Base-by-base conservation (phyloP, 2,113 vertebrate genomes). In the Origma solitaria region DNA sequence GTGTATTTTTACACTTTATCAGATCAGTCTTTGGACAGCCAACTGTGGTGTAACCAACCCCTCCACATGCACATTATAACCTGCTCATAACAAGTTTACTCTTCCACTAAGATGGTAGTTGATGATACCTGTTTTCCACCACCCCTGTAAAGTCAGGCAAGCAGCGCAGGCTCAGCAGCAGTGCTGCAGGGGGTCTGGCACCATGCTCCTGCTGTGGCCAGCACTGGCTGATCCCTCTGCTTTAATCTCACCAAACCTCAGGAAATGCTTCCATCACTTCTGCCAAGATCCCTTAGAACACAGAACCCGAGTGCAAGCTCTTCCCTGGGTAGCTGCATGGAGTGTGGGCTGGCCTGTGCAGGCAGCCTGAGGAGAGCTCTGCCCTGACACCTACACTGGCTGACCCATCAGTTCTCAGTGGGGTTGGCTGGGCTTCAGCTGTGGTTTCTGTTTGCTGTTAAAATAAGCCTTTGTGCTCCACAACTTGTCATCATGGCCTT, bases 81-180 rank as follows among this genome's bases (percentile, higher is more conserved):
- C 20, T 50, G 45, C 54, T 57, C 7, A 0, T 53, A 76, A 69
- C 45, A n/a, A 62, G 75, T 60, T 69, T 60, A 27, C 62, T 82
- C 66, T 80, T 60, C 62, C 71, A 4, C 27, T 6, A 11, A 27
- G 71, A 40, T n/a, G 45, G 27, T 9, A 11, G 21, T 16, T 51
- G 54, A 23, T 4, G 79, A 17, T 54, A 21, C 4, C 33, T 10
- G 7, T 49, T 35, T 45, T 23, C 56, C 56, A 47, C 1, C 3
- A 2, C 15, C 11, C 20, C 0, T 0, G 25, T 37, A 16, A 37
- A 66, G 53, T 8, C 1, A 0, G 0, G 7, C 0, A 0, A 54
- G 72, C 80, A 31, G 49, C 9, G 1, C 21, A 8, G 57, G 44
- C 54, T 30, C 28, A 14, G 80, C 70, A 60, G 64, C 1, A 0